Conservation (phyloP, 2,113 vertebrate species). For the Mormyrus iriodes region DNA sequence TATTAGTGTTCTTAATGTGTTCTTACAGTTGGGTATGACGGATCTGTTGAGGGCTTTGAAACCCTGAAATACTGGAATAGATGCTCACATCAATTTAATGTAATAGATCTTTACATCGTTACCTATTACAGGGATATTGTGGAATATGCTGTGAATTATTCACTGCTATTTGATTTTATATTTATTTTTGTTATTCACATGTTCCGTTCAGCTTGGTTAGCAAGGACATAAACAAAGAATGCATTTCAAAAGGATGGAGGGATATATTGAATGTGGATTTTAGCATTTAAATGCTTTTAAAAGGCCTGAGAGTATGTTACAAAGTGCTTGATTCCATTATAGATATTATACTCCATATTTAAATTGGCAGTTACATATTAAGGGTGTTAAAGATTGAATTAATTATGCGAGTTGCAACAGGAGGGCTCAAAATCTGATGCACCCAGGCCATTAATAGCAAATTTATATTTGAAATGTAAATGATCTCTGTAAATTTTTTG, state of each 20-base stretch:
- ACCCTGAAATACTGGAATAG: not conserved
- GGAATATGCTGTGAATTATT: not conserved
- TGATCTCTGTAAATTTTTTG: not conserved
- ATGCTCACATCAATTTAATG: not conserved
- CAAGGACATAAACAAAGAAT: constrained; percentile 25
- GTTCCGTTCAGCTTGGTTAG: constrained; percentile 37
- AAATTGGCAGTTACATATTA: not conserved
- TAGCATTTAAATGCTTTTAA: not conserved
- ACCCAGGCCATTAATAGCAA: constrained; percentile 11
- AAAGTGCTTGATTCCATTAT: not conserved
- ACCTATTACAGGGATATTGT: not conserved
- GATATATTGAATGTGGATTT: constrained; percentile 26
- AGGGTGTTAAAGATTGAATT: not conserved
- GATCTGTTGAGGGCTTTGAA: not conserved
- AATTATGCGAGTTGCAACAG: not conserved
- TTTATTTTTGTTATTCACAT: constrained; percentile 35
- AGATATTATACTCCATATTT: not conserved
- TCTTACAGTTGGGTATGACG: not conserved
- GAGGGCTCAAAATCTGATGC: not conserved
- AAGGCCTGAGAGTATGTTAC: not conserved
- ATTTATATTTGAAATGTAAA: constrained; percentile 17
- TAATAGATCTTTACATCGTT: not conserved
- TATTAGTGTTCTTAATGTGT: not conserved
- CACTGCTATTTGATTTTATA: not conserved
- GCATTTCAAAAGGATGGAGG: not conserved